Percentiles rank a stretch among this genome's conserved stretches.
phyloP scores from a whole-genome alignment of 2,797 vertebrate genomes.

The Peromyscus nudipes region DNA sequence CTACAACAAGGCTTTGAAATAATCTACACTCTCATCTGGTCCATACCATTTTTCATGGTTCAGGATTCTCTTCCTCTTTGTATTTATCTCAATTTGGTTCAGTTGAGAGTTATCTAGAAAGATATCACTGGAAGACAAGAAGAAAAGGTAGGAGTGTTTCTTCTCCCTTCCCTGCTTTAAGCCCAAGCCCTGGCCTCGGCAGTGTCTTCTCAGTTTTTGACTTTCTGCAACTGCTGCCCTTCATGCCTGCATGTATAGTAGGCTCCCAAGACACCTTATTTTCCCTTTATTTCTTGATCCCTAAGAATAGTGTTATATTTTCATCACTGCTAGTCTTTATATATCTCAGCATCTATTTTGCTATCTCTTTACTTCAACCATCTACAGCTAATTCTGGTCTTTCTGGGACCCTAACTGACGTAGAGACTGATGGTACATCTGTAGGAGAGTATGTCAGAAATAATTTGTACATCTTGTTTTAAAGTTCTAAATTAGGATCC shows the following conservation, averaged over 20 bases:
- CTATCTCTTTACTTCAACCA: not conserved
- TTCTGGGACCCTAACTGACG: not conserved
- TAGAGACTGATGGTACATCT: not conserved
- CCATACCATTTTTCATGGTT: not conserved
- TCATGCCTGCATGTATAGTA: not conserved
- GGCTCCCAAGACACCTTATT: not conserved
- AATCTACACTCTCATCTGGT: fast-evolving
- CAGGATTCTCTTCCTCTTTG: not conserved
- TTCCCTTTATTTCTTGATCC: not conserved
- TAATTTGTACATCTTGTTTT: slow-evolving; percentile 18
- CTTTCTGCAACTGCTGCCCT: not conserved
- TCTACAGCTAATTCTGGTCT: slow-evolving; percentile 25
- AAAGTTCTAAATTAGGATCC: slow-evolving; percentile 56
- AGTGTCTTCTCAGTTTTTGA: not conserved
- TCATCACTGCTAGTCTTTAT: not conserved
- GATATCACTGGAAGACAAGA: not conserved
- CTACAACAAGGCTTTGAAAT: not conserved
- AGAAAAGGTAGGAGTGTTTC: not conserved
- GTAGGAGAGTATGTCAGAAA: slow-evolving; percentile 27
- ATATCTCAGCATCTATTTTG: not conserved
- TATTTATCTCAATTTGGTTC: not conserved
- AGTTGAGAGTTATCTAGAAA: not conserved
- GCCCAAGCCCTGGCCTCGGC: not conserved
- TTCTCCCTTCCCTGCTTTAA: fast-evolving
- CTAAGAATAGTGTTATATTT: not conserved